phyloP scores from a whole-genome alignment of 2,888 invertebrate genomes.

The Phymatocera aterrima region DNA sequence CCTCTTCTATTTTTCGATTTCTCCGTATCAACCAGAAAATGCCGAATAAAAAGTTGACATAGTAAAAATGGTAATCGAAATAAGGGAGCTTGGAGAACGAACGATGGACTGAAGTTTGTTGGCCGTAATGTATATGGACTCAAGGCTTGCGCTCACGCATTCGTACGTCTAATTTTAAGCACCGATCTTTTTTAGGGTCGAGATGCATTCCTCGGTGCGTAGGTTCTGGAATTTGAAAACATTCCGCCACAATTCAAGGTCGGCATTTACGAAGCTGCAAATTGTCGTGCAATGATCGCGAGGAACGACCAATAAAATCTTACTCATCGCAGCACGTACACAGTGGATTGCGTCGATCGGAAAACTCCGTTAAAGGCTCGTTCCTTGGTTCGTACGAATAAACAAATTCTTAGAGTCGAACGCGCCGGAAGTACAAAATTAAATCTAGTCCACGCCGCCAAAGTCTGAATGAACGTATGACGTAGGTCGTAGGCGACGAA shows the following conservation, averaged over 20 bases:
- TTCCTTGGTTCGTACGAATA: conserved; percentile 25
- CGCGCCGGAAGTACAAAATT: conserved; percentile 62
- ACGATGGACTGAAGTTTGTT: neutral
- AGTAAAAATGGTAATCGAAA: neutral
- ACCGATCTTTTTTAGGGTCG: conserved; percentile 21
- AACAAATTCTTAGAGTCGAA: conserved; percentile 36
- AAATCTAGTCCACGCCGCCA: conserved; percentile 53
- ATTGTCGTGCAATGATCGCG: neutral
- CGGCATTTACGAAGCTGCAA: neutral
- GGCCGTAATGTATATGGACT: neutral
- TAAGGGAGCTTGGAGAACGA: neutral
- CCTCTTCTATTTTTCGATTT: neutral
- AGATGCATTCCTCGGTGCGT: neutral
- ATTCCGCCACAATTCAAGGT: conserved; percentile 15
- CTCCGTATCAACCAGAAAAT: no score
- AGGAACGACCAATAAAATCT: neutral
- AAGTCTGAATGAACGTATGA: conserved; percentile 43
- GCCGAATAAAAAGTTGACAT: neutral
- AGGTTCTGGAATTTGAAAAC: conserved; percentile 25
- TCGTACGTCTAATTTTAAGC: conserved; percentile 33
- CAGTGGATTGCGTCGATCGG: neutral
- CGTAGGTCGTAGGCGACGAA: neutral
- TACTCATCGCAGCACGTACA: conserved; percentile 6
- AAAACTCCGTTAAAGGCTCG: conserved; percentile 33
- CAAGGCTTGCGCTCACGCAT: conserved; percentile 29